phyloP scores from a whole-genome alignment of 2,797 vertebrate species.

The Artibeus jamaicensis region DNA sequence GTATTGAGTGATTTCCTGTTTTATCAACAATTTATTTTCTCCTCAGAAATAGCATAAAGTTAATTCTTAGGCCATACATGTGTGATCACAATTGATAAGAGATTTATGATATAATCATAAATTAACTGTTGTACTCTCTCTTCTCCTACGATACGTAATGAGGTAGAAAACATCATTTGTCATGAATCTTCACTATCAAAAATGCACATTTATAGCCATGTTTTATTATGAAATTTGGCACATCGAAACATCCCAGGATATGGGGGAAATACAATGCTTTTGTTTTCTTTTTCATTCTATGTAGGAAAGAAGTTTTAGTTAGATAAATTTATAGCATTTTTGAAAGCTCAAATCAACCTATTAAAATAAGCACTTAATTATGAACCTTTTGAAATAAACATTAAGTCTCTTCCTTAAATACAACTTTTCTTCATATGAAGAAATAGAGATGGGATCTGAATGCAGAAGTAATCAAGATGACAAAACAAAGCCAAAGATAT shows the following conservation, averaged over 20 bases:
- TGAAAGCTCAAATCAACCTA: neutral
- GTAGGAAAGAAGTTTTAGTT: neutral
- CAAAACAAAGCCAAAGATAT: neutral
- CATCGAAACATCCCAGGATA: conserved; percentile 49
- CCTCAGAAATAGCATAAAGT: conserved; percentile 43
- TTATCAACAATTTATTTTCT: conserved; percentile 70
- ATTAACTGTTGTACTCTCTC: conserved; percentile 59
- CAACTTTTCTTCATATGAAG: neutral
- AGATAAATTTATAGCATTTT: neutral
- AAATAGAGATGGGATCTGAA: neutral
- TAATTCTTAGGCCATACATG: conserved; percentile 57
- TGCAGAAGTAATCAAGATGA: neutral
- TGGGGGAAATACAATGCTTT: neutral
- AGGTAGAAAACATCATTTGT: neutral
- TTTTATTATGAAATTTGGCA: conserved; percentile 32
- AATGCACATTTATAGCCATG: neutral
- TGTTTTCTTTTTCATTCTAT: neutral
- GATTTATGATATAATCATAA: conserved; percentile 72
- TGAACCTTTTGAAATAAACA: neutral
- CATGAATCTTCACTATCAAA: neutral
- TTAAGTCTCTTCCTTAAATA: neutral
- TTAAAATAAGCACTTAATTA: neutral
- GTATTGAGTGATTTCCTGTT: conserved; percentile 47
- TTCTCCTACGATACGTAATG: neutral
- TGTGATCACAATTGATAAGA: conserved; percentile 66